phyloP scores from a whole-genome alignment of 2,888 invertebrate genomes.

The Chrysopilus asiliformis region DNA sequence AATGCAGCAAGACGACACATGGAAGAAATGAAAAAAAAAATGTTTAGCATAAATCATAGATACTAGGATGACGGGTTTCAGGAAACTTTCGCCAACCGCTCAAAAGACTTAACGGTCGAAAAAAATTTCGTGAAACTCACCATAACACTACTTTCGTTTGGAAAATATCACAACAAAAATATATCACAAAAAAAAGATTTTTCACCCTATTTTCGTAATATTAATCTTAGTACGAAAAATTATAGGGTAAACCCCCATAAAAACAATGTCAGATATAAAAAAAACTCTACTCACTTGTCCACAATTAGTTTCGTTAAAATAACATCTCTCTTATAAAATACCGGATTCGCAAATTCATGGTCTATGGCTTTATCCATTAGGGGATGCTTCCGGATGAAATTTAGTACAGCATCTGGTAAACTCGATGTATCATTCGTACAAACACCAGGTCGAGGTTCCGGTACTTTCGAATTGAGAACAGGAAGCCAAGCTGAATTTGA shows the following conservation, averaged over 20 bases:
- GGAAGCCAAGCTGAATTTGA: conserved; percentile 92
- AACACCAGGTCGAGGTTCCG: conserved; percentile 85
- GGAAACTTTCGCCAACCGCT: too few species aligned
- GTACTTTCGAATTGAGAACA: conserved; percentile 78
- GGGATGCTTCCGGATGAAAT: conserved; percentile 94
- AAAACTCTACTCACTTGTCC: conserved; percentile 45
- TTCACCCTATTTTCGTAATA: too few species aligned
- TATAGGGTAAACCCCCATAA: too few species aligned
- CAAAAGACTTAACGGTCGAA: too few species aligned
- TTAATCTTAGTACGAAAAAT: too few species aligned
- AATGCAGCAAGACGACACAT: too few species aligned
- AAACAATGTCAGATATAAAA: conserved; percentile 3
- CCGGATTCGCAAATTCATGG: conserved; percentile 85
- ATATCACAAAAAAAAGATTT: not conserved
- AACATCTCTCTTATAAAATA: conserved; percentile 82
- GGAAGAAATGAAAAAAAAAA: too few species aligned
- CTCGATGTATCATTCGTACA: conserved; percentile 89
- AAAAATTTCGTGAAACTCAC: too few species aligned
- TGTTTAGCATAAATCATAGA: too few species aligned
- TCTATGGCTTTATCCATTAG: conserved; percentile 94
- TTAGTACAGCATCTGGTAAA: conserved; percentile 81
- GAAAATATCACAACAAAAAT: conserved; percentile 6
- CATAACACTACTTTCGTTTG: too few species aligned
- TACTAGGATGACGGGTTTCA: too few species aligned
- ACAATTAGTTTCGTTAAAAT: conserved; percentile 85